Evolutionary conservation across 2,888 invertebrate genomes (phyloP).

Genomic region (Melipona beecheii): DNA sequence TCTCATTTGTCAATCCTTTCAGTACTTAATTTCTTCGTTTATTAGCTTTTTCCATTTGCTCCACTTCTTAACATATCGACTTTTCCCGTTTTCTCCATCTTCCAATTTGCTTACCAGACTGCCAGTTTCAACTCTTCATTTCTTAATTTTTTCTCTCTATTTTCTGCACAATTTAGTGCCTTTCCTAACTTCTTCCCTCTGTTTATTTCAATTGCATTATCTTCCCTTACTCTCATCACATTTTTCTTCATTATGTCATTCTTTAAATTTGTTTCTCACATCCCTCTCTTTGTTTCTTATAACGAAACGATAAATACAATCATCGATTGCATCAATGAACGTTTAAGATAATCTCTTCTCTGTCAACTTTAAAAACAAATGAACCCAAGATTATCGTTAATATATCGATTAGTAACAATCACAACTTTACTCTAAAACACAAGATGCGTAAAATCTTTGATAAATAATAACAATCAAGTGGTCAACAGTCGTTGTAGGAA

Average conservation of each 20-base stretch:
- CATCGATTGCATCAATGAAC: not conserved
- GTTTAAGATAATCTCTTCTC: not conserved
- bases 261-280: not conserved
- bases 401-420: not conserved
- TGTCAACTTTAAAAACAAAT: not conserved
- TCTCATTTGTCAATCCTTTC: not conserved
- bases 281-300: not conserved
- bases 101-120: not conserved
- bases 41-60: not conserved
- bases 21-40: not conserved
- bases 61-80: not conserved
- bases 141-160: not conserved
- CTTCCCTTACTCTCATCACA: not conserved
- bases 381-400: not conserved
- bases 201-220: not conserved
- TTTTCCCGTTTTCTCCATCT: too few relatives aligned
- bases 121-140: not conserved
- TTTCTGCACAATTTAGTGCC: too few relatives aligned
- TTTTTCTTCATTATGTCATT: not conserved
- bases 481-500: slow-evolving; percentile 32
- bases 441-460: not conserved
- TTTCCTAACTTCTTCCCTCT: not conserved
- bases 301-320: not conserved
- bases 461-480: slow-evolving; percentile 29
- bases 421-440: not conserved